phyloP scores from a whole-genome alignment of 2,888 invertebrate species.

The Bunonema sp. region DNA sequence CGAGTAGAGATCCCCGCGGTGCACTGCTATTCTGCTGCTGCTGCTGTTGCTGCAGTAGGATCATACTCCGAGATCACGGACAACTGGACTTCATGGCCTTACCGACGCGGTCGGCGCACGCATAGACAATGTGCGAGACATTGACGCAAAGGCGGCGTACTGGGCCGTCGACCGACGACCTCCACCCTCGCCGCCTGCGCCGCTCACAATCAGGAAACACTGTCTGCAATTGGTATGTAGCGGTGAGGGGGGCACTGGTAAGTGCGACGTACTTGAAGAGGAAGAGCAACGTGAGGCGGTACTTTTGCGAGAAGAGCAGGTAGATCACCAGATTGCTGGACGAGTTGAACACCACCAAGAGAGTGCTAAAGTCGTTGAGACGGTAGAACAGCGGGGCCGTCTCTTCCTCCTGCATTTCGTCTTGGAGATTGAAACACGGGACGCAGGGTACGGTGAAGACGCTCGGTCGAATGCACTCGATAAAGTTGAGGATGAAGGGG shows the following conservation, averaged over 20 bases:
- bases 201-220: background rate
- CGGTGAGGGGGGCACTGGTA: background rate
- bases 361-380: conserved; percentile 33
- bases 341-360: conserved; percentile 36
- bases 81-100: too few relatives aligned
- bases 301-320: conserved; percentile 33
- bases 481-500: conserved; percentile 31
- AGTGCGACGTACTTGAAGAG: conserved; percentile 16
- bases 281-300: conserved; percentile 23
- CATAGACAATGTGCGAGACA: conserved; percentile 25
- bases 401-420: background rate
- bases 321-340: conserved; percentile 38
- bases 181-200: conserved; percentile 4
- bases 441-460: conserved; percentile 4
- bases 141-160: conserved; percentile 18
- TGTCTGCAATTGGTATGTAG: background rate
- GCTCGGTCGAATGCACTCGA: conserved; percentile 26
- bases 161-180: conserved; percentile 19
- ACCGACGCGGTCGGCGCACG: too few relatives aligned
- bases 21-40: too few relatives aligned
- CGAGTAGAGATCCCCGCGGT: too few relatives aligned
- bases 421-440: background rate
- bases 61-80: too few relatives aligned
- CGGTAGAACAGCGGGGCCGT: conserved; percentile 26
- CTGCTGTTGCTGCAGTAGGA: too few relatives aligned